Base-by-base conservation (phyloP, 2,888 invertebrate species). In the Fragum fragum region DNA sequence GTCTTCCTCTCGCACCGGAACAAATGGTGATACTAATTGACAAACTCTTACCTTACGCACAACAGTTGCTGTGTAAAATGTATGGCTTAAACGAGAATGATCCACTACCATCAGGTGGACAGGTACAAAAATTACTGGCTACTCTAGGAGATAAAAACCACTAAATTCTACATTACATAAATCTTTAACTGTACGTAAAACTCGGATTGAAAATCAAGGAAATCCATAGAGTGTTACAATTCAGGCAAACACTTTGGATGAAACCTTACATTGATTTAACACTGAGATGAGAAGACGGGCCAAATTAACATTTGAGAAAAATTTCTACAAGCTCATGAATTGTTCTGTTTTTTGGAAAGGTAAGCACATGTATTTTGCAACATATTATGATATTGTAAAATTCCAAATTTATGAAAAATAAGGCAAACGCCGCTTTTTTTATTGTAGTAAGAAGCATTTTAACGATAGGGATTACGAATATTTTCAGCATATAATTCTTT, bases 161-260 rank as follows among this genome's bases (percentile, higher is more conserved):
- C 21, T 61, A 76, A 32, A 29, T 70, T 71, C 16, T 71, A 61
- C 92, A 94, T 85, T 93, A 94, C 82, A 61, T 86, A 36, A 92
- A 90, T 69, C 85, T 94, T 36, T 88, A 93, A 83, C 89, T 92
- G 82, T 90, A 91, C 68, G 3, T 90, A 2, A 28, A 72, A 2
- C 76, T 90, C 32, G 91, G 91, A 6, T 72, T 93, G 81, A 76
- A 81, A 59, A n/a, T 91, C 0, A 82, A 61, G 18, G 91, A 88
- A 18, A n/a, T 61, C 21, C 61, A 61, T 32, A 61, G 61, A 6
- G 61, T 61, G 2, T 61, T 61, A 28, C 61, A 61, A 21, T 61
- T 61, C n/a, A 32, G n/a, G 9, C 61, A 61, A 32, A 32, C n/a
- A 76, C 63, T 16, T 47, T 61, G 61, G 61, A 61, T 61, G 61